Evolutionary conservation across 1,140 invertebrate species (phyloP).

Genomic region (Thaumatotibia leucotreta): DNA sequence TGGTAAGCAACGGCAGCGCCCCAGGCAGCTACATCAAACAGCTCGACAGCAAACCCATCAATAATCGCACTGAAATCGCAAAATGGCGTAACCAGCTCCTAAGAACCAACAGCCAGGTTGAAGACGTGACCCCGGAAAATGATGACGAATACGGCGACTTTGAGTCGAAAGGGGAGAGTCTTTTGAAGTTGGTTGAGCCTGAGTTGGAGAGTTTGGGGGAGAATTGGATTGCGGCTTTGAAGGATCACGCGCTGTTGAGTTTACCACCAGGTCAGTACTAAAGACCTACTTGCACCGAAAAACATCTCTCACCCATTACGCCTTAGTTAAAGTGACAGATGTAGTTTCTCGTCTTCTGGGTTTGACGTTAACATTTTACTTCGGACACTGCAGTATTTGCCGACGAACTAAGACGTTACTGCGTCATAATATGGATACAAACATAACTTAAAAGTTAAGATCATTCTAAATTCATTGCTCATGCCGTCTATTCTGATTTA

Average conservation of each 20-base stretch:
- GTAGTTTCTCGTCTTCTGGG: no score
- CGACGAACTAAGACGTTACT: no score
- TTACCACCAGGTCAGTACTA: conserved; percentile 93
- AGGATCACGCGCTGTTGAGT: conserved; percentile 96
- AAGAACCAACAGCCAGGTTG: conserved; percentile 52
- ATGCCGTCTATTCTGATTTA: no score
- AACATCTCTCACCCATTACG: no score
- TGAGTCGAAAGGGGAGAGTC: conserved; percentile 85
- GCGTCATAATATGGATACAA: no score
- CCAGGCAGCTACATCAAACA: conserved; percentile 78
- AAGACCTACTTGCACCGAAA: no score
- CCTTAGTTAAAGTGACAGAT: no score
- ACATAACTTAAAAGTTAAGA: no score
- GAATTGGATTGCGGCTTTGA: conserved; percentile 95
- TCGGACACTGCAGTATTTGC: no score
- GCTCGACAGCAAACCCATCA: conserved; percentile 57
- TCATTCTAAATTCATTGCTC: no score
- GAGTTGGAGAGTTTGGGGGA: conserved; percentile 93
- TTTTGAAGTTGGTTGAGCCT: conserved; percentile 95
- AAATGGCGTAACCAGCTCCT: conserved; percentile 54
- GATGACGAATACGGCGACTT: conserved; percentile 85
- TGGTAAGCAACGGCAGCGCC: conserved; percentile 86
- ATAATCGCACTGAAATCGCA: conserved; percentile 51
- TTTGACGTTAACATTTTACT: no score
- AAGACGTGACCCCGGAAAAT: conserved; percentile 45